Percentiles rank a stretch among this genome's conserved stretches.
Conservation (phyloP, 53 echinoderm and acorn worm species). For the Paracentrotus lividus region DNA sequence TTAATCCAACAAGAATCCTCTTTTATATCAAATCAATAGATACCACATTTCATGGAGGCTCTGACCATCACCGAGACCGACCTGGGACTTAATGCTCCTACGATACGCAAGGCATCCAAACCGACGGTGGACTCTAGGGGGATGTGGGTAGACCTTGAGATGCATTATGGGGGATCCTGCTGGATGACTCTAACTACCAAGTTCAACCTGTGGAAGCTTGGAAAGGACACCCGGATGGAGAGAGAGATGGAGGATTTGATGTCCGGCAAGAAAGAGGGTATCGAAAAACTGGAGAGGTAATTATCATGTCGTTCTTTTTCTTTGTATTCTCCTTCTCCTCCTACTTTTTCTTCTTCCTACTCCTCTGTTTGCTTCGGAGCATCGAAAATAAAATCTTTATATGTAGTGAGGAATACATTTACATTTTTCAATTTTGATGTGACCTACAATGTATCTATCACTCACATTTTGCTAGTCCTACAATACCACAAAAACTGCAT, state of each 20-base stretch:
- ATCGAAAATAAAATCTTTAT: too few relatives aligned
- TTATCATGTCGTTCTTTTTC: too few relatives aligned
- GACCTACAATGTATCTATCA: too few relatives aligned
- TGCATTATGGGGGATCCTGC: conserved; percentile 92
- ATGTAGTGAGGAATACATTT: too few relatives aligned
- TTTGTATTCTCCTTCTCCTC: too few relatives aligned
- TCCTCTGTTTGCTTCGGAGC: too few relatives aligned
- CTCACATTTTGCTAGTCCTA: too few relatives aligned
- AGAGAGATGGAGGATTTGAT: conserved; percentile 87
- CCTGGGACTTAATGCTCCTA: conserved; percentile 89
- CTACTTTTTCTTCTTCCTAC: too few relatives aligned
- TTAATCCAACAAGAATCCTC: too few relatives aligned
- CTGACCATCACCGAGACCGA: conserved; percentile 95
- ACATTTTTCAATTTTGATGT: too few relatives aligned
- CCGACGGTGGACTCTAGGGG: conserved; percentile 85
- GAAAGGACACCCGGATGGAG: conserved; percentile 77
- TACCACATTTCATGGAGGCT: conserved; percentile 94
- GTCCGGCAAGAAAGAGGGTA: conserved; percentile 79
- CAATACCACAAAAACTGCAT: too few relatives aligned
- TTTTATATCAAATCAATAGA: conserved; percentile 55
- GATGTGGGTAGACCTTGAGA: conserved; percentile 94
- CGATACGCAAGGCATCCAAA: conserved; percentile 83
- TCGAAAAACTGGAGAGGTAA: conserved; percentile 74
- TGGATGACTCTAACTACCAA: conserved; percentile 95
- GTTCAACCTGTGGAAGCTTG: conserved; percentile 95